These are phyloP conservation scores for Callimorpha dominula DNA, from an alignment of 2,888 invertebrate species.

Conservation along the genomic window DNA sequence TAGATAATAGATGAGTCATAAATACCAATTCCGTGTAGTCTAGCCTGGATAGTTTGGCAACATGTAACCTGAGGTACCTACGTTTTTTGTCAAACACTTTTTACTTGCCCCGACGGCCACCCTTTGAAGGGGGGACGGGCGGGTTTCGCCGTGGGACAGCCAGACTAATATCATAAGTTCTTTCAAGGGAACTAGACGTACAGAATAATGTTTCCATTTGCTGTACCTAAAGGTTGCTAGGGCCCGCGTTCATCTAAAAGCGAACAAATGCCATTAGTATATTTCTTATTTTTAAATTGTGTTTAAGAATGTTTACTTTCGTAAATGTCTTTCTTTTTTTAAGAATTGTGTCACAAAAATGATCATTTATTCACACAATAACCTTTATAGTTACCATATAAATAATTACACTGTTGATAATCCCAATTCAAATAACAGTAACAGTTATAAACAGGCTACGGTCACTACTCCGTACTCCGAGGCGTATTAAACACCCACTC, in stretches of 20 bases:
- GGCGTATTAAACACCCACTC: no score
- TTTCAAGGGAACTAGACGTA: constrained; percentile 39
- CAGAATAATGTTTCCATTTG: constrained; percentile 39
- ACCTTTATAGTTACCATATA: not conserved
- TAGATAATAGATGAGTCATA: constrained; percentile 38
- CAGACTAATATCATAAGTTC: constrained; percentile 50
- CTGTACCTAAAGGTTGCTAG: constrained; percentile 20
- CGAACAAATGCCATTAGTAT: not conserved
- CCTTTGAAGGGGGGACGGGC: constrained; percentile 15
- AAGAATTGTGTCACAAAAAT: not conserved
- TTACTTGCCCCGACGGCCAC: constrained; percentile 23
- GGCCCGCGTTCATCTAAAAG: not conserved
- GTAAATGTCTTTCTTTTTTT: not conserved
- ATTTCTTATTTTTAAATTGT: not conserved
- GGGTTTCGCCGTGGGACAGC: constrained; percentile 18
- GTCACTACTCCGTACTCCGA: constrained; percentile 18
- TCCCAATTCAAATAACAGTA: constrained; percentile 15
- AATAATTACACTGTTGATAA: constrained; percentile 13
- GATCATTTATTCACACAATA: not conserved
- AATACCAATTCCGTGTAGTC: constrained; percentile 50
- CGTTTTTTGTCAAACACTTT: constrained; percentile 40
- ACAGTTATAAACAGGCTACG: constrained; percentile 14
- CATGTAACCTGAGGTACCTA: constrained; percentile 37
- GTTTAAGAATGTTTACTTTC: not conserved
- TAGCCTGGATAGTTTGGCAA: constrained; percentile 42